Percentiles rank a stretch among this genome's conserved stretches.
Evolutionary conservation across 2,888 invertebrate genomes (phyloP).

Genomic region (Dendrolimus pini): DNA sequence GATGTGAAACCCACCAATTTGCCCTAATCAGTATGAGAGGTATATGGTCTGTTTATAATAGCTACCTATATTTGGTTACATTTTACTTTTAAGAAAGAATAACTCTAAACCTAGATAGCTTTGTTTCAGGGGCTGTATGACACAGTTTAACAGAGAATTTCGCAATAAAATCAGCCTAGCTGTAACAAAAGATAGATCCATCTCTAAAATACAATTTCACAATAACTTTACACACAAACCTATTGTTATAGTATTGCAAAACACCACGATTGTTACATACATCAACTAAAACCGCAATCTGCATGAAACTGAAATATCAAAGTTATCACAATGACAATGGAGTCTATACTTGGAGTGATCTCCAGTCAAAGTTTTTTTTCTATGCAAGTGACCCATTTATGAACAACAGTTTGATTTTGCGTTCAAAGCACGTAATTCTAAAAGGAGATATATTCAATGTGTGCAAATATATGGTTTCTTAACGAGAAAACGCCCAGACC

Average conservation of each 20-base stretch:
- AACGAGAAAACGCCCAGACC: conserved; percentile 45
- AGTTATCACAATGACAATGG: not conserved
- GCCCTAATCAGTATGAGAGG: too few relatives aligned
- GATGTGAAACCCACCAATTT: too few relatives aligned
- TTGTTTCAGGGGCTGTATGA: too few relatives aligned
- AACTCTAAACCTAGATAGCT: too few relatives aligned
- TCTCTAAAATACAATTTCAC: conserved; percentile 2
- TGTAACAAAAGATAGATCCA: not conserved
- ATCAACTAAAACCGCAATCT: conserved; percentile 1
- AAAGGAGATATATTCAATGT: not conserved
- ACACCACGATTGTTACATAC: not conserved
- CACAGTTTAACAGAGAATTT: not conserved
- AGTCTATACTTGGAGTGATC: not conserved
- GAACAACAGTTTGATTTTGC: not conserved
- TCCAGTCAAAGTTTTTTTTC: not conserved
- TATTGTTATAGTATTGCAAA: conserved; percentile 4
- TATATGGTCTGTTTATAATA: too few relatives aligned
- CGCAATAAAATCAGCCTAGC: not conserved
- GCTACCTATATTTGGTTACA: too few relatives aligned
- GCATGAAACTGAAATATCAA: not conserved
- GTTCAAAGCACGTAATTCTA: not conserved
- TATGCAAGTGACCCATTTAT: conserved; percentile 4
- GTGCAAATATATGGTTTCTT: not conserved
- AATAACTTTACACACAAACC: not conserved
- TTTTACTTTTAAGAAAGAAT: too few relatives aligned